Evolutionary conservation across 1,140 invertebrate genomes (phyloP).

Genomic region (Sitobion miscanthi): DNA sequence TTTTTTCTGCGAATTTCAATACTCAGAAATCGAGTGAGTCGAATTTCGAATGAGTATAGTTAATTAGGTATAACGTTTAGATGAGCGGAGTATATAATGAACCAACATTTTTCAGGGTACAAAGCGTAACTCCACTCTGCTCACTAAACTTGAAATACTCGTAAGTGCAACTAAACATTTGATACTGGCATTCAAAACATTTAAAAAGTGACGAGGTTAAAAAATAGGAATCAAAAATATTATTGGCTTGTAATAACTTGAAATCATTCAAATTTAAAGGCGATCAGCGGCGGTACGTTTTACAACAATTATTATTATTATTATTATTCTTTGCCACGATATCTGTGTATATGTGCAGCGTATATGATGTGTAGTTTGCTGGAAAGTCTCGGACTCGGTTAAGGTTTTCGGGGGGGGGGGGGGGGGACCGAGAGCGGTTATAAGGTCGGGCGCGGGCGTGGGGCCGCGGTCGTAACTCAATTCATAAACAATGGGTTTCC

Average conservation of each 20-base stretch:
- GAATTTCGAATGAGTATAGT: background rate
- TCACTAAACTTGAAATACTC: too few species aligned
- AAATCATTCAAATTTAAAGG: background rate
- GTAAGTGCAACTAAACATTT: too few species aligned
- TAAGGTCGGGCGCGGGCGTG: background rate
- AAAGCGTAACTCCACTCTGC: too few species aligned
- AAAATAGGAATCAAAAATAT: background rate
- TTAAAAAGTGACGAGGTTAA: background rate
- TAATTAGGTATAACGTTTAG: background rate
- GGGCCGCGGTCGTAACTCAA: slow-evolving; percentile 27
- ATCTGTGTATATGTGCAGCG: background rate
- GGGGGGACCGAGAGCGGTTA: background rate
- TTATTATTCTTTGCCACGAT: background rate
- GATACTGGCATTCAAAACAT: background rate
- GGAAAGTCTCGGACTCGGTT: background rate
- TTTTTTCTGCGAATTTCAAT: background rate
- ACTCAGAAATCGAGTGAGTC: background rate
- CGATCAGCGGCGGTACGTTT: background rate
- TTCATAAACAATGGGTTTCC: slow-evolving; percentile 40
- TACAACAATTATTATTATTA: background rate
- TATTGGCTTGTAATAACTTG: background rate
- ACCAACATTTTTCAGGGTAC: too few species aligned
- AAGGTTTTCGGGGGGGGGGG: background rate
- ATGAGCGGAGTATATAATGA: background rate
- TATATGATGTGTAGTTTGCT: background rate